Evolutionary conservation across 2,113 vertebrate genomes (phyloP), one percentile per base, ranked within the genome.

Genomic region (Ammospiza nelsoni): DNA sequence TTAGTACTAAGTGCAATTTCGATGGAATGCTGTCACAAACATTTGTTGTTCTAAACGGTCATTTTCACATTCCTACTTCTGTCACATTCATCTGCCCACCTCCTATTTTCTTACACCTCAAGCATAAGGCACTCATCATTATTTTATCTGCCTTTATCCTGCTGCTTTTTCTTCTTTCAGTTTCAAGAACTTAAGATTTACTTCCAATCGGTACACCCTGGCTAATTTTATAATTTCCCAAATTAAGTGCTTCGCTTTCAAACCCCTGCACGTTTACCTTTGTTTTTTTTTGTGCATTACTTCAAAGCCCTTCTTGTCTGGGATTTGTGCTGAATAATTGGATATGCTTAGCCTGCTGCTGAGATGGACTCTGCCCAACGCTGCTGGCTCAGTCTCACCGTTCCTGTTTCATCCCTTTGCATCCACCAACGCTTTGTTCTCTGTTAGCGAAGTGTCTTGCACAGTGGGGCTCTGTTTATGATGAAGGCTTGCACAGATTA

Each of bases 271-370:
- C 2, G 0, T 66, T 90, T 89, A 66, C 72, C 43, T 94, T 87
- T 94, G 57, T 75, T 94, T 94, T 89, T 31, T 35, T 61, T 86
- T 52, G 35, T 1, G 9, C 33, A 4, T 77, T 92, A 84, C 80
- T 96, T 93, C 84, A 91, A 94, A 96, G 74, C 90, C 61, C 11
- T 73, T 73, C 84, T 61, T 52, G 12, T 39, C 41, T 78, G 87
- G 29, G 52, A 73, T 92, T 89, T 89, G 44, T 90, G 54, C 78
- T 78, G 80, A 89, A 75, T 80, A 59, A 52, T 33, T 79, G 82
- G 87, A n/a, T 76, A 27, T 58, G 74, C 57, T 73, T 48, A 52
- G 74, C 61, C 84, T 85, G 90, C 78, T 82, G 95, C 91, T 94
- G 66, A 43, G 84, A 75, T 91, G 90, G 84, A 71, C 81, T 83